Percentiles rank a stretch among this genome's conserved stretches.
These are phyloP conservation scores for Tragelaphus scriptus DNA, from an alignment of 2,113 vertebrate genomes.

Conservation along the genomic window DNA sequence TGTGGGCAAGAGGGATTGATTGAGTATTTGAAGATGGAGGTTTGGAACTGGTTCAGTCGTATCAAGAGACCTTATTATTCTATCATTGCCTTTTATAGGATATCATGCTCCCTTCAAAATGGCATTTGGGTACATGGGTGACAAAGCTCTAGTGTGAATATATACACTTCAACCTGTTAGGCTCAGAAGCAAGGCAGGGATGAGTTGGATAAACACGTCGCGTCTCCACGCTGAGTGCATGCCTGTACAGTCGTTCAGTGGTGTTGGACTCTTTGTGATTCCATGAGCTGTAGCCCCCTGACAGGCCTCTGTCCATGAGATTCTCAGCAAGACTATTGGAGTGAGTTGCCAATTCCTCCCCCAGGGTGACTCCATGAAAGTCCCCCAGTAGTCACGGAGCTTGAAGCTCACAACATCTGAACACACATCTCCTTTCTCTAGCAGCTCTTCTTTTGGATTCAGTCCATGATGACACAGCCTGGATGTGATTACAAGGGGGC, in stretches of 20 bases:
- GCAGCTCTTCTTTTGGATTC: not conserved
- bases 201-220: conserved; percentile 26
- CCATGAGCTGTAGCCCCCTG: not conserved
- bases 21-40: not conserved
- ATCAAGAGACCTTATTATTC: not conserved
- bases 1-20: rapidly evolving
- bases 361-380: rapidly evolving
- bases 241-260: rapidly evolving
- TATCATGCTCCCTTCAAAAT: not conserved
- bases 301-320: not conserved
- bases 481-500: not conserved
- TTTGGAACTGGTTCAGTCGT: rapidly evolving
- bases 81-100: not conserved
- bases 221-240: conserved; percentile 7
- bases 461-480: not conserved
- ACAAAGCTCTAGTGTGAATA: not conserved
- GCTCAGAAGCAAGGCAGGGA: conserved; percentile 3
- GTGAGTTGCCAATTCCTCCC: not conserved
- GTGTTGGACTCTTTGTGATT: not conserved
- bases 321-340: not conserved
- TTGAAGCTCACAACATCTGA: conserved; percentile 50
- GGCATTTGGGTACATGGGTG: not conserved
- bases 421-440: not conserved
- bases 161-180: not conserved
- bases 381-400: conserved; percentile 31